Percentiles rank a stretch among this genome's conserved stretches.
These are phyloP conservation scores for Orthosia gothica DNA, from an alignment of 2,888 invertebrate species.

Conservation along the genomic window DNA sequence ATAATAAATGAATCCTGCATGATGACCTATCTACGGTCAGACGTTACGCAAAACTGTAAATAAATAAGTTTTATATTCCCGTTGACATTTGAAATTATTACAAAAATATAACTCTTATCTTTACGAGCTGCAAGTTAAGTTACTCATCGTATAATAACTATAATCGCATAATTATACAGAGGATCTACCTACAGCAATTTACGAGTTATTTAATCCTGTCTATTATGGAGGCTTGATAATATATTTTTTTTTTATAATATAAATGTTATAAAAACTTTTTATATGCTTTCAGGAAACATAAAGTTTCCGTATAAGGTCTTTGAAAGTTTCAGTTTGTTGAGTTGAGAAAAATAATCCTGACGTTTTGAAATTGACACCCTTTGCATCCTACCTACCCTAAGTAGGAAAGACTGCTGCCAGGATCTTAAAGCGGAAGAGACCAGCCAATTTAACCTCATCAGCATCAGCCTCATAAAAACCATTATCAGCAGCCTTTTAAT, in stretches of 20 bases:
- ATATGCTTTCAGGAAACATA: background rate
- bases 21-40: too few relatives aligned
- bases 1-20: too few relatives aligned
- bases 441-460: too few relatives aligned
- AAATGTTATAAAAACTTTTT: background rate
- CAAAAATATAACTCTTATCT: conserved; percentile 13
- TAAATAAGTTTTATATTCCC: conserved; percentile 25
- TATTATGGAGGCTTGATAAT: background rate
- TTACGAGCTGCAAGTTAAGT: conserved; percentile 11
- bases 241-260: background rate
- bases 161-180: conserved; percentile 46
- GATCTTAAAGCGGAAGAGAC: too few relatives aligned
- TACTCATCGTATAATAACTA: conserved; percentile 33
- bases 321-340: background rate
- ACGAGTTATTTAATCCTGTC: conserved; percentile 17
- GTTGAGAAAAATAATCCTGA: background rate
- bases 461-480: too few relatives aligned
- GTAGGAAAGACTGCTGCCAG: too few relatives aligned
- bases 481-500: too few relatives aligned
- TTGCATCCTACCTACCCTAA: too few relatives aligned
- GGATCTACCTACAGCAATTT: conserved; percentile 8
- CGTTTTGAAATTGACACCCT: background rate
- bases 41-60: conserved; percentile 3
- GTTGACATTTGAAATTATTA: conserved; percentile 52
- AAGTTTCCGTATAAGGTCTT: too few relatives aligned